Percentiles rank a stretch among this genome's conserved stretches.
Conservation (phyloP, 2,888 invertebrate genomes). For the Chrysina gloriosa region DNA sequence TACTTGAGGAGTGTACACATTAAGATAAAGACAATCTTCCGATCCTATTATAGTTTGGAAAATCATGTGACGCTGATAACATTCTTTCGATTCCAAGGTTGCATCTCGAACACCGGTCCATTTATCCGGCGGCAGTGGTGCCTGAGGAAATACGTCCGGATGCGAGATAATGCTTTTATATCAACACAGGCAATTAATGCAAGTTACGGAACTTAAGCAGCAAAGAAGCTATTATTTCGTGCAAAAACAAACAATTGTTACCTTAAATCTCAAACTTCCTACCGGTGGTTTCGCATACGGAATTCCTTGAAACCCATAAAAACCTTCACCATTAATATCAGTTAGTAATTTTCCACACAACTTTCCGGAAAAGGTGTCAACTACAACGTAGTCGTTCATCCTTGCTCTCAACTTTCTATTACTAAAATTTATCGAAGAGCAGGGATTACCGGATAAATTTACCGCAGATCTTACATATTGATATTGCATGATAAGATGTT, state of each 20-base stretch:
- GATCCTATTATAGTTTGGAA: slow-evolving; percentile 63
- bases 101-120: slow-evolving; percentile 61
- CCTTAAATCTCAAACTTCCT: slow-evolving; percentile 61
- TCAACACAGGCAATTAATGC: too few species aligned
- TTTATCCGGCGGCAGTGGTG: slow-evolving; percentile 59
- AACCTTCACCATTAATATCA: slow-evolving; percentile 54
- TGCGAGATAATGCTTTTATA: too few species aligned
- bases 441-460: not conserved
- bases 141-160: slow-evolving; percentile 55
- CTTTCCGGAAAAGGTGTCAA: slow-evolving; percentile 51
- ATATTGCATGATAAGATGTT: slow-evolving; percentile 13
- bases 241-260: slow-evolving; percentile 47
- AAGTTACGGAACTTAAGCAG: too few species aligned
- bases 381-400: slow-evolving; percentile 21
- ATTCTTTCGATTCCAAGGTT: slow-evolving; percentile 57
- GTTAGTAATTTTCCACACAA: slow-evolving; percentile 53
- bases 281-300: slow-evolving; percentile 62
- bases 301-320: slow-evolving; percentile 60
- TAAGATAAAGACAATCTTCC: slow-evolving; percentile 65
- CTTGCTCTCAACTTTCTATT: not conserved
- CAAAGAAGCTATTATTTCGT: too few species aligned
- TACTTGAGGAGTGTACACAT: slow-evolving; percentile 59
- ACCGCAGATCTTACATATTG: not conserved
- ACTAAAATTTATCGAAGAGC: not conserved
- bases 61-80: slow-evolving; percentile 59